Conservation (phyloP, 2,797 vertebrate species). For the Glyptemys insculpta region DNA sequence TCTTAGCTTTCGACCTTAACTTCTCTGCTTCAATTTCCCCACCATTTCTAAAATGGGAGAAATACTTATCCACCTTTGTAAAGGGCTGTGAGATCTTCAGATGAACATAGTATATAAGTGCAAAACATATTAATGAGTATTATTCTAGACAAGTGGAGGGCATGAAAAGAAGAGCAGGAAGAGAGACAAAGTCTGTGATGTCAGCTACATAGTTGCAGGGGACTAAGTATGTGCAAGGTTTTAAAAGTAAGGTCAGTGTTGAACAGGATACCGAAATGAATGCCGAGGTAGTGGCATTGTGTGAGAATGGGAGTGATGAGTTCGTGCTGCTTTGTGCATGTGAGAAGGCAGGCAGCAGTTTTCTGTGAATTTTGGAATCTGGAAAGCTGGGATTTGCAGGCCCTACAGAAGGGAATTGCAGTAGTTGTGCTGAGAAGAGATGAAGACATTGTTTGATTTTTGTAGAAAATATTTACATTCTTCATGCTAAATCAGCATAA, state of each 20-base stretch:
- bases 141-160: background rate
- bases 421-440: background rate
- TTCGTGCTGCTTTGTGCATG: background rate
- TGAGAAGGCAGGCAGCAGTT: slow-evolving; percentile 11
- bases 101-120: background rate
- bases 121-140: slow-evolving; percentile 19
- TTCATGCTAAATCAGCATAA: background rate
- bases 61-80: slow-evolving; percentile 6
- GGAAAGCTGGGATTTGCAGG: background rate
- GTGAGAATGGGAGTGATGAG: background rate
- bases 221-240: background rate
- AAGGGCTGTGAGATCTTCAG: background rate
- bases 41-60: slow-evolving; percentile 35
- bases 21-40: background rate
- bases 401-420: background rate
- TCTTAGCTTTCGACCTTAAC: slow-evolving; percentile 4
- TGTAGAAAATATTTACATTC: background rate
- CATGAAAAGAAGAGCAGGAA: background rate
- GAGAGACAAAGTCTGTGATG: background rate
- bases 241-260: background rate
- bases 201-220: background rate
- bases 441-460: background rate
- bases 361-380: background rate
- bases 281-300: background rate
- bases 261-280: background rate